Evolutionary conservation across 2,888 invertebrate genomes (phyloP), one percentile per base, ranked within the genome.

Genomic region (Drosophila multiciliata): DNA sequence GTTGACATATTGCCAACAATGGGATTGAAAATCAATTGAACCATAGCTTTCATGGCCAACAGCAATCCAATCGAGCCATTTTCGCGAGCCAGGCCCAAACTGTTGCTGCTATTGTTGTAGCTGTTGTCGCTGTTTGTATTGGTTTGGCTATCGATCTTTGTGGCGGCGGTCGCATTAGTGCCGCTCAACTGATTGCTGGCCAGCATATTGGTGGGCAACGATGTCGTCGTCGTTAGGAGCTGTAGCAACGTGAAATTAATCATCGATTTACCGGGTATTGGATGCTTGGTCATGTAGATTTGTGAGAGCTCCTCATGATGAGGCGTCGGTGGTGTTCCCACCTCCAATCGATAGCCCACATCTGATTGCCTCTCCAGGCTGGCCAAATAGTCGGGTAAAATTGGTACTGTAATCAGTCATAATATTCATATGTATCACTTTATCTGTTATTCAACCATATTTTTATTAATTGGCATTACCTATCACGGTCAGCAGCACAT

Each of bases 401-500:
- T 97, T 48, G 97, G 97, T 76, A 97, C 97, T 97, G 93, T n/a
- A 68, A 82, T 6, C 11, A 15, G 3, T 33, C 15, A 15, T 15
- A 9, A 9, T 6, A 36, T 26, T 0, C 23, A 26, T n/a, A 23
- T 42, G 57, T 64, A 20, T 40, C n/a, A 17, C 17, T 2, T 48
- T 61, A 78, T 61, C 52, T 53, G 20, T 12, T 12, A 29, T 38
- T n/a, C 42, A 52, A 12, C 11, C 11, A 11, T 7, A 45, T 23
- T 29, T 29, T 5, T 29, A 33, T 58, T 62, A 59, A 72, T 64
- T 73, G 32, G 45, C 48, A 96, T 95, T 93, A 98, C 98, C 98
- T 58, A 98, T 96, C 42, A 97, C 97, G 40, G 98, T 98, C 54
- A 98, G 94, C 29, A 98, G 94, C 74, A 98, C 95, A 93, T 98